Evolutionary conservation across 2,888 invertebrate species (phyloP), one percentile per base, ranked within the genome.

Genomic region (Parnassius orleans): DNA sequence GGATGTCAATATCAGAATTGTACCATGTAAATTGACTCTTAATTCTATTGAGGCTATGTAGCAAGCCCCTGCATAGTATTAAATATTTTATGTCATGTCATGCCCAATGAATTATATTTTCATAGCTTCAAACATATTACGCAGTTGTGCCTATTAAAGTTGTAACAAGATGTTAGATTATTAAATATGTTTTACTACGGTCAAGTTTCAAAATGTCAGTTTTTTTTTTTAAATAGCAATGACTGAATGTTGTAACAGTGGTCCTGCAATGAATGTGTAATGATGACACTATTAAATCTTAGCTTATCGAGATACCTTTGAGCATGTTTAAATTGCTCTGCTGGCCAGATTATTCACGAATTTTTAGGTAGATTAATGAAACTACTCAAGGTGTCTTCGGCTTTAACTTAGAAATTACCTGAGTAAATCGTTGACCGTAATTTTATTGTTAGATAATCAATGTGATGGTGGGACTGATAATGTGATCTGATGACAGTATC

Each of bases 401-500:
- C 74, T 79, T 73, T 67, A 66, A 68, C 66, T 72, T 74, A 70
- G 69, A 72, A 66, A 73, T 78, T 75, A 78, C 76, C 75, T 76
- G 76, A 74, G 81, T 78, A 78, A 80, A 85, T 81, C 77, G 78
- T 84, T 83, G 87, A 87, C 86, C 86, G 86, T 86, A 81, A 74
- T 82, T 83, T 75, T 80, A 81, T 78, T 80, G 74, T 79, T 83
- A 81, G 77, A 73, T 59, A 80, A 80, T 76, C 75, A 82, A 81
- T 87, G 84, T 85, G 83, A 83, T 82, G 80, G 83, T 84, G 77
- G 87, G 87, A 82, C 86, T 89, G 87, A 84, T 81, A 82, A 64
- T 71, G 69, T 73, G 69, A 73, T 70, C 63, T 68, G n/a, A 70
- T 70, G 81, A 79, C 78, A 73, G 79, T 73, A 74, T 76, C 75